Evolutionary conservation across 2,888 invertebrate genomes (phyloP).

Genomic region (Andrena fulva): DNA sequence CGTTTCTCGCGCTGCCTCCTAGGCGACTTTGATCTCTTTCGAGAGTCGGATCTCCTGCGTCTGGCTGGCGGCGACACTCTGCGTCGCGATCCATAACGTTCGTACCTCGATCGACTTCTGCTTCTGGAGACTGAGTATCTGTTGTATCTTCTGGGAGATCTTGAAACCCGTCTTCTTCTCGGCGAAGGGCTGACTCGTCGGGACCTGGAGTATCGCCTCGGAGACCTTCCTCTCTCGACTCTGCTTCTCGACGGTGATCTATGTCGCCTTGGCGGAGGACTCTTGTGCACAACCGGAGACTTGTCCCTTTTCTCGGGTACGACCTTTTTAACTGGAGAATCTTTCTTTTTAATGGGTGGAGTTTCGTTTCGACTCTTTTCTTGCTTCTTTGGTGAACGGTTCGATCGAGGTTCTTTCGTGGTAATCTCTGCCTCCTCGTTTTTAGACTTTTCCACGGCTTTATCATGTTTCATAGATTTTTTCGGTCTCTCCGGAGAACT

Average conservation of each 20-base stretch:
- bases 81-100: constrained; percentile 75
- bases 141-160: constrained; percentile 76
- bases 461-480: constrained; percentile 77
- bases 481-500: constrained; percentile 80
- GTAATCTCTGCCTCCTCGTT: constrained; percentile 70
- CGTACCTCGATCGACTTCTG: constrained; percentile 78
- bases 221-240: constrained; percentile 72
- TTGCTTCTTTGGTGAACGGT: constrained; percentile 76
- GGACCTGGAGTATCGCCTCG: constrained; percentile 76
- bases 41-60: constrained; percentile 76
- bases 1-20: constrained; percentile 65
- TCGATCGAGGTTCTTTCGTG: constrained; percentile 69
- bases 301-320: constrained; percentile 71
- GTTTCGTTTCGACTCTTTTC: constrained; percentile 72
- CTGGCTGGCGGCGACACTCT: constrained; percentile 71
- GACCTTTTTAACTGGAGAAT: constrained; percentile 60
- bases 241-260: constrained; percentile 71
- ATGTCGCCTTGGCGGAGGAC: constrained; percentile 80
- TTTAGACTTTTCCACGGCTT: constrained; percentile 61
- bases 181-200: constrained; percentile 77
- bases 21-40: constrained; percentile 76
- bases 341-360: constrained; percentile 70
- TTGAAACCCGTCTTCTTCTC: constrained; percentile 73
- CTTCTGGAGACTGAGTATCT: constrained; percentile 79
- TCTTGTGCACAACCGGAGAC: constrained; percentile 75